Percentiles rank a stretch among this genome's conserved stretches.
These are phyloP conservation scores for Malurus elegans DNA, from an alignment of 2,113 vertebrate genomes.

Conservation along the genomic window DNA sequence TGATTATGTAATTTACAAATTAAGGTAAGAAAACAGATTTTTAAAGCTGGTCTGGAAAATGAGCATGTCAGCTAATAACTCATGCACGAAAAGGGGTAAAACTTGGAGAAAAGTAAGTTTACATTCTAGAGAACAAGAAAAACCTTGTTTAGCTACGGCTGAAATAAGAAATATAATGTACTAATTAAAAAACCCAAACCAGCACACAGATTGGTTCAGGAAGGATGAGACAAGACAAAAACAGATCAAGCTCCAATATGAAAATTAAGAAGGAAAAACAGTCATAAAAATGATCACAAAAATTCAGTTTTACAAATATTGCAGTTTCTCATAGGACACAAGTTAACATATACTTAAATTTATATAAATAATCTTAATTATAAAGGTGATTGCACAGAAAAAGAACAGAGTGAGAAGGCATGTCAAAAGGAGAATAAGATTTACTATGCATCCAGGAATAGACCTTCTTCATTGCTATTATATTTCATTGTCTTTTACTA, in stretches of 20 bases:
- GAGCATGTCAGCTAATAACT: conserved; percentile 56
- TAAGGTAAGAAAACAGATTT: conserved; percentile 65
- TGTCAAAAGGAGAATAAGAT: not conserved
- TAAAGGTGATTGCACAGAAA: not conserved
- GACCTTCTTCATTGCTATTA: not conserved
- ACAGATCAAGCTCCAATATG: not conserved
- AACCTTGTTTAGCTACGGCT: not conserved
- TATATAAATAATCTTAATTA: not conserved
- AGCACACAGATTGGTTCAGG: not conserved
- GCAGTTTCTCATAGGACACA: not conserved
- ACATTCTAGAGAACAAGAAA: conserved; percentile 7
- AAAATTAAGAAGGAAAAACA: not conserved
- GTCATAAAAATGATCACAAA: not conserved
- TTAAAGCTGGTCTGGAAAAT: conserved; percentile 60
- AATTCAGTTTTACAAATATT: not conserved
- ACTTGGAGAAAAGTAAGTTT: not conserved
- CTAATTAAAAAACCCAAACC: not conserved
- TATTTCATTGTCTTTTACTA: conserved; percentile 21
- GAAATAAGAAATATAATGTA: not conserved
- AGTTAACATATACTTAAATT: not conserved
- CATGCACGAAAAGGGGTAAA: not conserved
- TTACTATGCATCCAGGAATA: not conserved
- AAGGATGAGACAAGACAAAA: not conserved
- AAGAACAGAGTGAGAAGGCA: not conserved
- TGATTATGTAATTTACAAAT: conserved; percentile 71